Base-by-base conservation (phyloP, 2,888 invertebrate genomes). In the Heliconius hortense region DNA sequence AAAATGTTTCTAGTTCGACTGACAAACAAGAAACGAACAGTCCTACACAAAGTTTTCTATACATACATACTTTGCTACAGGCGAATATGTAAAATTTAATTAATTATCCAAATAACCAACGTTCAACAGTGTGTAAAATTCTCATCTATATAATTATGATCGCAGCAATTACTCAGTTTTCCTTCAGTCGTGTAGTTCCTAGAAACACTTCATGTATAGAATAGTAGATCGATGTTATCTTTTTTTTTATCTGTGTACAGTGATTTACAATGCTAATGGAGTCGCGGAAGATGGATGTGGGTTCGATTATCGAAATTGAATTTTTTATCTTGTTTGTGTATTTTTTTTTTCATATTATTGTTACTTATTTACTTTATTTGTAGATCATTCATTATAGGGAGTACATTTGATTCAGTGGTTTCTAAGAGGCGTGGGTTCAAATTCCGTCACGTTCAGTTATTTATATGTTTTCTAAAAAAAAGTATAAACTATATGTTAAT, bases 121-220 rank as follows among this genome's bases (percentile, higher is more conserved):
- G 26, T 13, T 4, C 59, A 71, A 10, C 60, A 71, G 71, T 71
- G 71, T 60, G 71, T 39, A 60, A 39, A 71, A 31, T 39, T 59
- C 35, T 31, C 18, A 39, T 39, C 59, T 10, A n/a, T 59, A 39
- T 60, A 28, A 56, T 73, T 67, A 59, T 69, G 15, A 69, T 69
- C 4, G 43, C 0, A 31, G 35, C 53, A 63, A 63, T 74, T 63
- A 74, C 60, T 8, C 21, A 26, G 35, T 74, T 74, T 74, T 74
- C 70, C 74, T 56, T 56, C 74, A 70, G 35, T 48, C 21, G 21
- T 62, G 13, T 26, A 70, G 43, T 74, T 74, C 74, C 63, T 63
- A 48, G 69, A 63, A 69, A 43, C 35, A 24, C 70, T 59, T 35
- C 59, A 60, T 35, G 64, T 39, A 64, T 64, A 39, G 35, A 64